Conservation (phyloP, 2,113 vertebrate species). For the Etheostoma cragini region DNA sequence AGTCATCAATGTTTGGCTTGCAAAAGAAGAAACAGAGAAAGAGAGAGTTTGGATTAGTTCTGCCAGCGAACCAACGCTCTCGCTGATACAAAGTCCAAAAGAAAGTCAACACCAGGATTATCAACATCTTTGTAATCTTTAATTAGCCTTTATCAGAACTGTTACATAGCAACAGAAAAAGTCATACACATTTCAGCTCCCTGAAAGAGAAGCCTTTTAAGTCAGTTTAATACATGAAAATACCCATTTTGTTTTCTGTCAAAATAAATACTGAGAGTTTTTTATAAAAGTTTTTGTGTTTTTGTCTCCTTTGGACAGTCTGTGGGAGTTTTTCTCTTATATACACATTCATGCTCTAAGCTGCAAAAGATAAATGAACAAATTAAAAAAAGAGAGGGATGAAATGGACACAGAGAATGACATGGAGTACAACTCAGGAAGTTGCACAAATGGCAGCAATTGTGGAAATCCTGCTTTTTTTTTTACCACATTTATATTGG, state of each 20-base stretch:
- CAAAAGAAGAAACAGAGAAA: conserved; percentile 11
- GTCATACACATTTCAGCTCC: conserved; percentile 76
- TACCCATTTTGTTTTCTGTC: conserved; percentile 79
- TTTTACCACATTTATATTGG: neutral
- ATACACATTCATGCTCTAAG: conserved; percentile 74
- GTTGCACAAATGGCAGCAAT: neutral
- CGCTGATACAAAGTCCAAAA: conserved; percentile 30
- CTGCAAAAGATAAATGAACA: conserved; percentile 59
- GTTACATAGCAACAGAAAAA: conserved; percentile 85
- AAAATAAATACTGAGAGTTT: conserved; percentile 82
- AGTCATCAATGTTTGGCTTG: conserved; percentile 1
- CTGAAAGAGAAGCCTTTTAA: conserved; percentile 75
- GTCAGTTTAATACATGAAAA: conserved; percentile 78
- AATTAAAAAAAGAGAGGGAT: conserved; percentile 37
- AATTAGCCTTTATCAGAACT: conserved; percentile 81
- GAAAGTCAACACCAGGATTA: conserved; percentile 47
- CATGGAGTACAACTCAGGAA: neutral
- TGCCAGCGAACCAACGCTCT: neutral
- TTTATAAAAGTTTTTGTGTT: conserved; percentile 73
- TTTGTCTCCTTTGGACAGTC: conserved; percentile 48
- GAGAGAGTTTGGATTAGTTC: neutral
- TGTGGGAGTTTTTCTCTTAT: conserved; percentile 59
- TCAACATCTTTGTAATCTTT: conserved; percentile 75
- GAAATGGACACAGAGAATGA: conserved; percentile 21
- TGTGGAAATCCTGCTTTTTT: conserved; percentile 9